A percentile compares a stretch with the other conserved stretches of the same genome.
phyloP scores from a whole-genome alignment of 2,113 vertebrate species.

The Apistogramma diplotaenia region DNA sequence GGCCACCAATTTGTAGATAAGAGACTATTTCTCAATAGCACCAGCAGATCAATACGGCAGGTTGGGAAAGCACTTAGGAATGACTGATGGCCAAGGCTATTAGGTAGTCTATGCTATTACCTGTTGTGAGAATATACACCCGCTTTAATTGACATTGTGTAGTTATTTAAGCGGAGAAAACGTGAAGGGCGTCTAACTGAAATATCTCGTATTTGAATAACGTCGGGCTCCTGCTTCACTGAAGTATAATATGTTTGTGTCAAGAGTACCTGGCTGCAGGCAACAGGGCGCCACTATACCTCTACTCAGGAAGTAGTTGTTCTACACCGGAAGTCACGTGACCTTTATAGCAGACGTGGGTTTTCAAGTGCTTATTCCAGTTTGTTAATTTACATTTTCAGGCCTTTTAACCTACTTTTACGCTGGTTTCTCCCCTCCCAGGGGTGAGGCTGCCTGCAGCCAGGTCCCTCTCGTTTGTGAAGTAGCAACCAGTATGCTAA shows the following conservation, averaged over 20 bases:
- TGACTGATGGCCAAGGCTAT: slow-evolving; percentile 52
- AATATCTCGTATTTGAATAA: background rate
- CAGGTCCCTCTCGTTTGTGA: no score
- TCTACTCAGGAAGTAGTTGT: no score
- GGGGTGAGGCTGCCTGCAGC: no score
- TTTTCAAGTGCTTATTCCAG: no score
- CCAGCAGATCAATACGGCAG: slow-evolving; percentile 60
- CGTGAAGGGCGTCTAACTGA: slow-evolving; percentile 7
- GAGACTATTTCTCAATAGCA: slow-evolving; percentile 52
- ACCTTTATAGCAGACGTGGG: no score
- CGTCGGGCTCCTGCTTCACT: background rate
- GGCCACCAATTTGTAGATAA: slow-evolving; percentile 60
- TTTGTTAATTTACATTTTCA: no score
- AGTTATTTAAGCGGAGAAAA: slow-evolving; percentile 27
- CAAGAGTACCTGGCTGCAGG: no score
- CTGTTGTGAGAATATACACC: slow-evolving; percentile 44
- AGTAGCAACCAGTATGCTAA: background rate
- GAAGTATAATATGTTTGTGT: background rate
- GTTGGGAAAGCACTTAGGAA: slow-evolving; percentile 50
- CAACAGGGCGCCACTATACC: no score
- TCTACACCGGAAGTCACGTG: no score
- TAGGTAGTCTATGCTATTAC: slow-evolving; percentile 37
- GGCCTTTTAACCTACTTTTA: no score
- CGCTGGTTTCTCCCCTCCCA: no score
- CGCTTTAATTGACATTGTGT: slow-evolving; percentile 21